Evolutionary conservation across 2,888 invertebrate species (phyloP), one percentile per base, ranked within the genome.

Genomic region (Lasioglossum pauxillum): DNA sequence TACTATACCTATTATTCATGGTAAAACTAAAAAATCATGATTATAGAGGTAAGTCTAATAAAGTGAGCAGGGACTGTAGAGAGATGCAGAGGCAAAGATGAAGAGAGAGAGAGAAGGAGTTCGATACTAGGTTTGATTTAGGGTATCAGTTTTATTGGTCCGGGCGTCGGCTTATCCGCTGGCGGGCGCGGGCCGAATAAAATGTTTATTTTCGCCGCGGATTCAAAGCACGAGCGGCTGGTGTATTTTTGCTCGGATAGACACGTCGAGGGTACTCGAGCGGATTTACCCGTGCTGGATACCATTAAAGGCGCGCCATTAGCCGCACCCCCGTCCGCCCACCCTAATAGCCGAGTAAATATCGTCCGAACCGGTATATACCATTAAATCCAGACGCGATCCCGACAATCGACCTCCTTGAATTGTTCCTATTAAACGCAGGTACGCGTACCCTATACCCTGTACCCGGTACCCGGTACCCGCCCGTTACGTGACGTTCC

Each of bases 291-390:
- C 76, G 73, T 72, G 69, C 75, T 60, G 80, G 84, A 78, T 82
- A 73, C 84, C 87, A 83, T 89, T 90, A 88, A 90, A 87, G 90
- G 78, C 86, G 81, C 82, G 80, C 88, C 84, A 84, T 90, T 88
- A 85, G 85, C 88, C 46, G 83, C 72, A 41, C 57, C 57, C 71
- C 31, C 35, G 60, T 69, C 44, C 35, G 38, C 81, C 73, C 78
- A 38, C 64, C 27, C 57, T 88, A 88, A 85, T 84, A 87, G 85
- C 67, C 78, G 80, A 82, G 88, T 90, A 86, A 90, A 90, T 90
- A 90, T 88, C 84, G 75, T 35, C 75, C 76, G 76, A 38, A 80
- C 77, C 14, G 35, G 41, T 83, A 73, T 88, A 86, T 84, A 84
- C 81, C 84, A 82, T 90, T 90, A 90, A 90, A 90, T 86, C 82